Evolutionary conservation across 2,113 vertebrate genomes (phyloP).

Genomic region (Myotis davidii): DNA sequence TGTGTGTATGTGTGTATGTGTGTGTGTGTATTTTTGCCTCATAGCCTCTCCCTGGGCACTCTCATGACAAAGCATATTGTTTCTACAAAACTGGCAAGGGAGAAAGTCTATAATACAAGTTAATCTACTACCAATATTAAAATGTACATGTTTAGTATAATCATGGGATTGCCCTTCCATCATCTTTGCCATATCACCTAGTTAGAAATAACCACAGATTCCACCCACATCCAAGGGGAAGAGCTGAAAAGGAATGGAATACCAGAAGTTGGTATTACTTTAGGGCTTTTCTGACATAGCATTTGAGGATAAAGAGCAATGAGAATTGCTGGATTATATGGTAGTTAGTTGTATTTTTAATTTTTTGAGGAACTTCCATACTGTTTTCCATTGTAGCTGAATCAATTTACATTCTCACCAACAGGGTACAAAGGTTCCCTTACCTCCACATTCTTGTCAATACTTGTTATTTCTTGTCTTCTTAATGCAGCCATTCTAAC

Average conservation of each 20-base stretch:
- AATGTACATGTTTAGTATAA: neutral
- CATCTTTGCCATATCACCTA: neutral
- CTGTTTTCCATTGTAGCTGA: neutral
- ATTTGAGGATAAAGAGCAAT: neutral
- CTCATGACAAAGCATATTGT: neutral
- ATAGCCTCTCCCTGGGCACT: neutral
- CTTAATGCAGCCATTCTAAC: neutral
- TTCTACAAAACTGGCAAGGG: neutral
- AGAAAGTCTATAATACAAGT: neutral
- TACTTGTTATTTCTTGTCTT: neutral
- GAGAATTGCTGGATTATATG: neutral
- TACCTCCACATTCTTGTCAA: neutral
- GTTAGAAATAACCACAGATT: neutral
- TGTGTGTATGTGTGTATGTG: too few species aligned
- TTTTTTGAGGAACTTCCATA: neutral
- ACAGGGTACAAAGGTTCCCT: neutral
- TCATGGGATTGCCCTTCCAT: neutral
- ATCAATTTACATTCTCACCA: neutral
- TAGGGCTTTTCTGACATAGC: neutral
- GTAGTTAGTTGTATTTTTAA: neutral
- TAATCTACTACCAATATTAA: neutral
- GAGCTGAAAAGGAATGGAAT: neutral
- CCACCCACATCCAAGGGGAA: neutral
- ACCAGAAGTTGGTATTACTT: neutral
- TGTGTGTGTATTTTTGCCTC: neutral